These are phyloP conservation scores for Furcifer pardalis DNA, from an alignment of 2,797 vertebrate genomes.

Conservation along the genomic window DNA sequence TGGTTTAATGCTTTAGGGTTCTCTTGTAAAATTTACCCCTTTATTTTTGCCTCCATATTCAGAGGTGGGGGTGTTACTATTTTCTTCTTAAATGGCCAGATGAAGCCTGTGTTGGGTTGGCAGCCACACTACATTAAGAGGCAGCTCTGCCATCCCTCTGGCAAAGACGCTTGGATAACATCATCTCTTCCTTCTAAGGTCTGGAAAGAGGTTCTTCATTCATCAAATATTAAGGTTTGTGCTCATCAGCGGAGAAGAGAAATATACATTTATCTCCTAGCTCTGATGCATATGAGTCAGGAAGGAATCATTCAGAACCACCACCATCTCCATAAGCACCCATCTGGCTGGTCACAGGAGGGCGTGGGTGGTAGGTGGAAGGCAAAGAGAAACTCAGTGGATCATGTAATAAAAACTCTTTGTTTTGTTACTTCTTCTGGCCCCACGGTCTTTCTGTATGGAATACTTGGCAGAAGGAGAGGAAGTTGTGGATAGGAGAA, in stretches of 20 bases:
- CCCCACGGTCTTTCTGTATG: not conserved
- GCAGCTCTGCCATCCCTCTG: not conserved
- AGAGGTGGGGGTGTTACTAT: not conserved
- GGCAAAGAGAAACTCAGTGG: rapidly evolving
- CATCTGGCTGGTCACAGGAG: not conserved
- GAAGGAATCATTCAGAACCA: too few relatives aligned
- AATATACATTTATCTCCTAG: not conserved
- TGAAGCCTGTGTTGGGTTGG: not conserved
- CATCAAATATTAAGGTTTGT: not conserved
- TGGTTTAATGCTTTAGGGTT: not conserved
- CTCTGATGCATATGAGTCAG: not conserved
- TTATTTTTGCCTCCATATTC: not conserved
- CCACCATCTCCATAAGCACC: not conserved
- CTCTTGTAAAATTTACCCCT: not conserved
- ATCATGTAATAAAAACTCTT: not conserved
- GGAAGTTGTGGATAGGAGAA: not conserved
- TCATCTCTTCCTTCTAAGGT: not conserved
- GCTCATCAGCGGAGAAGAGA: not conserved
- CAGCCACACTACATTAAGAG: not conserved
- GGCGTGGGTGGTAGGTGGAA: too few relatives aligned
- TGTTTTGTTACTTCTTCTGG: not conserved
- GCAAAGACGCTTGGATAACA: rapidly evolving
- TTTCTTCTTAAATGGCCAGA: not conserved
- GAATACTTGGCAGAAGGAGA: not conserved
- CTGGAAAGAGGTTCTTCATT: not conserved